A percentile compares a stretch with the other conserved stretches of the same genome.
Conservation (phyloP, 2,888 invertebrate species). For the Empis stercorea region DNA sequence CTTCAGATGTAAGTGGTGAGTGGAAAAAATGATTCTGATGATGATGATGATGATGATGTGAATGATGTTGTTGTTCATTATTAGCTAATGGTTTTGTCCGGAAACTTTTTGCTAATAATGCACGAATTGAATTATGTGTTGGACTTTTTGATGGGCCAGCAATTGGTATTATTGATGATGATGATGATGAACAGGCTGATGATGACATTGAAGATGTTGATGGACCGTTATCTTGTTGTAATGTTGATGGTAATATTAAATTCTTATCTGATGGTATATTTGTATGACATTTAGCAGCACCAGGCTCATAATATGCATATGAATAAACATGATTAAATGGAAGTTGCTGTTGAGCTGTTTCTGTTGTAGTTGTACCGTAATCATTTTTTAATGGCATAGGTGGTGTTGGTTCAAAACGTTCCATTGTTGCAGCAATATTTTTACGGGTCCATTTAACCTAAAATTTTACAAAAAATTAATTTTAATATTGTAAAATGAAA, state of each 20-base stretch:
- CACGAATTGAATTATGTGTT: slow-evolving; percentile 33
- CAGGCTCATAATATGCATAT: slow-evolving; percentile 70
- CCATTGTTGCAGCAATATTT: slow-evolving; percentile 52
- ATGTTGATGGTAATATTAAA: slow-evolving; percentile 25
- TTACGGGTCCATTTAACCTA: slow-evolving; percentile 48
- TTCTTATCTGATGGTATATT: slow-evolving; percentile 44
- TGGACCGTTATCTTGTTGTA: slow-evolving; percentile 1
- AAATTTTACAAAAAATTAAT: slow-evolving; percentile 2
- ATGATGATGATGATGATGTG: slow-evolving; percentile 12
- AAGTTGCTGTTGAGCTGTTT: slow-evolving; percentile 1
- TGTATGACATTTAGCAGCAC: slow-evolving; percentile 46
- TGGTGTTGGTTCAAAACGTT: slow-evolving; percentile 44
- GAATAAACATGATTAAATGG: slow-evolving; percentile 51
- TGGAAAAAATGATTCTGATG: not conserved
- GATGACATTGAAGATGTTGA: slow-evolving; percentile 1
- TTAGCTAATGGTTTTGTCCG: slow-evolving; percentile 27
- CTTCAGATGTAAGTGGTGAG: slow-evolving; percentile 23
- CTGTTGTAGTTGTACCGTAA: slow-evolving; percentile 19
- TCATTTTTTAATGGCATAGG: slow-evolving; percentile 20
- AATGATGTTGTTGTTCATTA: slow-evolving; percentile 23
- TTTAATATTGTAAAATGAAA: too few species aligned
- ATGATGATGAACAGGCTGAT: not conserved
- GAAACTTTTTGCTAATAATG: slow-evolving; percentile 31
- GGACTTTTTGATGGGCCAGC: slow-evolving; percentile 31
- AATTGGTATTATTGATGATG: slow-evolving; percentile 15